Evolutionary conservation across 2,797 vertebrate genomes (phyloP).

Genomic region (Malacoraja senta): DNA sequence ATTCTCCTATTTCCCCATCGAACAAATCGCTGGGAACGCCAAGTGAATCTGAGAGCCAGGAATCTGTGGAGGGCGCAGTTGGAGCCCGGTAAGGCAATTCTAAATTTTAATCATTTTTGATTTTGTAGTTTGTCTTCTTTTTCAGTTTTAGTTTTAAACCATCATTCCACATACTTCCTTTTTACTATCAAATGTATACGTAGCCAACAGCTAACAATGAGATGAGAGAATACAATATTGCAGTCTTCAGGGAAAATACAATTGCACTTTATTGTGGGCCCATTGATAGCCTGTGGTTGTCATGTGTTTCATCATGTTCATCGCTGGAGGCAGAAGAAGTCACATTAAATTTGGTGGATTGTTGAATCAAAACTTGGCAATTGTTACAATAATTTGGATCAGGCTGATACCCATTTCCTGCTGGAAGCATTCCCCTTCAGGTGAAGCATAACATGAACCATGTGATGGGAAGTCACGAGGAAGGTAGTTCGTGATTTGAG

Average conservation of each 20-base stretch:
- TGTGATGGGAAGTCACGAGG: background rate
- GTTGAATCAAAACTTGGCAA: background rate
- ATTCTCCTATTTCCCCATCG: conserved; percentile 36
- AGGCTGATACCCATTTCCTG: background rate
- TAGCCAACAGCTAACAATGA: background rate
- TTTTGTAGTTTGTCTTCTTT: background rate
- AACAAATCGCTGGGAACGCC: conserved; percentile 32
- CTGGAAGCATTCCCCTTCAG: background rate
- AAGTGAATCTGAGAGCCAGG: conserved; percentile 25
- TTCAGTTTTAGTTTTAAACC: background rate
- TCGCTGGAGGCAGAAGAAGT: background rate
- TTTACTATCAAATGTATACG: background rate
- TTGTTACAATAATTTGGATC: background rate
- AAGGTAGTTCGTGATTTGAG: background rate
- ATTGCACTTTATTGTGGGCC: background rate
- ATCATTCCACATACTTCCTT: background rate
- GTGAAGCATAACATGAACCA: background rate
- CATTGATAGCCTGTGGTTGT: background rate
- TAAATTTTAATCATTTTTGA: background rate
- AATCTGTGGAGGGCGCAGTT: conserved; percentile 21
- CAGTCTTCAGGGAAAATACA: background rate
- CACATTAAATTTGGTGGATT: background rate
- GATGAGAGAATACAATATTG: background rate
- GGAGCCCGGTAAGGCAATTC: conserved; percentile 28
- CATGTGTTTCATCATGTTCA: background rate